phyloP scores from a whole-genome alignment of 2,797 vertebrate species.

The Acipenser oxyrinchus region DNA sequence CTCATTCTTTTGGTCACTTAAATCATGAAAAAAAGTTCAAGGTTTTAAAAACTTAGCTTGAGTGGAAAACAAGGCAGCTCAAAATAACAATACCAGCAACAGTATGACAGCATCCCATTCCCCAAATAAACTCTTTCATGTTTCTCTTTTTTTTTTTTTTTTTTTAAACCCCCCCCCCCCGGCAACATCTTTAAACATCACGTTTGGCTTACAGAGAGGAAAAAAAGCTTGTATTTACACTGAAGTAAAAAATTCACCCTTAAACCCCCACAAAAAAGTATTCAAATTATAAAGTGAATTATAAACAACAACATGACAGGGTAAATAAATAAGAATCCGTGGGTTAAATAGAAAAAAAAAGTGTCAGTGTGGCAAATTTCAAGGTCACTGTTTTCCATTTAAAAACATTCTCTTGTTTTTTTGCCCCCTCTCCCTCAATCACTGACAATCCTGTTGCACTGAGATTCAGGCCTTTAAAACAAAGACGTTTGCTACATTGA shows the following conservation, averaged over 20 bases:
- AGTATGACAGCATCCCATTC: constrained; percentile 29
- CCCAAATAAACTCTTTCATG: neutral
- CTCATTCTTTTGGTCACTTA: too few relatives aligned
- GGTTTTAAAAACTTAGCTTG: too few relatives aligned
- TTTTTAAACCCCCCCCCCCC: constrained; percentile 28
- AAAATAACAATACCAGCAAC: constrained; percentile 16
- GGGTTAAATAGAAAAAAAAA: neutral
- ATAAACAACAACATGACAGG: constrained; percentile 41
- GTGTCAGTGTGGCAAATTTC: too few relatives aligned
- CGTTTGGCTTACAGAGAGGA: constrained; percentile 57
- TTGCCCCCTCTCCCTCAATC: too few relatives aligned
- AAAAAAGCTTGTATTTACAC: constrained; percentile 53
- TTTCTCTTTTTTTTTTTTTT: constrained; percentile 38
- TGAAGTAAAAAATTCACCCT: constrained; percentile 37
- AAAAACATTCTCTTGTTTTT: too few relatives aligned
- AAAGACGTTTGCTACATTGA: too few relatives aligned
- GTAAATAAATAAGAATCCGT: neutral
- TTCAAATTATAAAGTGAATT: constrained; percentile 31
- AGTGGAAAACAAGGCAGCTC: neutral
- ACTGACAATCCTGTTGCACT: too few relatives aligned
- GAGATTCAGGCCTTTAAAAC: too few relatives aligned
- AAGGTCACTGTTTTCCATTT: too few relatives aligned
- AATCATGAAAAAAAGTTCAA: too few relatives aligned
- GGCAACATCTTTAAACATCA: constrained; percentile 55
- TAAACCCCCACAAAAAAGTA: constrained; percentile 32